Conservation (phyloP, 2,113 vertebrate genomes). For the Muscicapa adusta region DNA sequence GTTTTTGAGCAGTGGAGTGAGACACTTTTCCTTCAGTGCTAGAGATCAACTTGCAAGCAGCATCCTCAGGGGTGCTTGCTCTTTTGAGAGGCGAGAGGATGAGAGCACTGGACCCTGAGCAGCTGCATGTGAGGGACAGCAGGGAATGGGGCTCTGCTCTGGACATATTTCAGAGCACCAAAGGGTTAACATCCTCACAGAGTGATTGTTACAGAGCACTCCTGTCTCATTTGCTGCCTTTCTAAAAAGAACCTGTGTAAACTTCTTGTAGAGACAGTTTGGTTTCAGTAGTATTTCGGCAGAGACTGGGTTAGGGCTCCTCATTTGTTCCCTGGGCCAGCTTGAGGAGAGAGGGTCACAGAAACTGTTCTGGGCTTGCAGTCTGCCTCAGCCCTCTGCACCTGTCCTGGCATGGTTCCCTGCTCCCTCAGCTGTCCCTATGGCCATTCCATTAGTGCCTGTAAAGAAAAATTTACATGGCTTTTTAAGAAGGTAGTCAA, state of each 20-base stretch:
- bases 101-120: background rate
- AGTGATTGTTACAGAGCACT: background rate
- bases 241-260: background rate
- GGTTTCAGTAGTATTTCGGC: background rate
- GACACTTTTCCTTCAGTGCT: background rate
- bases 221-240: background rate
- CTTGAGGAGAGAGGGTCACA: rapidly evolving
- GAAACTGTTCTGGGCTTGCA: background rate
- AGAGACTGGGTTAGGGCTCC: background rate
- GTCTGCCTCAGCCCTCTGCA: background rate
- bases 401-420: background rate
- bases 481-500: background rate
- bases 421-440: background rate
- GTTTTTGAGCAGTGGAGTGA: background rate
- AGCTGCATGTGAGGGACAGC: background rate
- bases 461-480: background rate
- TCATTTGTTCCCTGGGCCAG: background rate
- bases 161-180: background rate
- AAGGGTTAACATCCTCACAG: background rate
- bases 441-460: background rate
- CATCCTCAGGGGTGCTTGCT: background rate
- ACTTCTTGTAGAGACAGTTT: background rate
- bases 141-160: background rate
- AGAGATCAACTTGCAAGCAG: background rate
- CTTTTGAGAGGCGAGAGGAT: rapidly evolving